Conservation (phyloP, 2,888 invertebrate genomes). For the Xestia xanthographa region DNA sequence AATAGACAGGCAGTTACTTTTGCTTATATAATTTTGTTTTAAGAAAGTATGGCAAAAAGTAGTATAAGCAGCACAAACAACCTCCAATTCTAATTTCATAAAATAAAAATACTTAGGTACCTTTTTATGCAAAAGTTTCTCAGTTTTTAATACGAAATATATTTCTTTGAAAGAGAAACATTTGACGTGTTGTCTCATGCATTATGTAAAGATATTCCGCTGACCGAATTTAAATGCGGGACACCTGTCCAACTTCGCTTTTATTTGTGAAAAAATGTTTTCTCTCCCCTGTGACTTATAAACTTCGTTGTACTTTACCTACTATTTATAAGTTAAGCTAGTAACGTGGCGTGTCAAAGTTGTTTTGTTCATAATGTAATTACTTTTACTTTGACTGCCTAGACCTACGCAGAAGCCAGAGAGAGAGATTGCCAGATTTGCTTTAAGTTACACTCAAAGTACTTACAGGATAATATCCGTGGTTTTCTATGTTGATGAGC, state of each 20-base stretch:
- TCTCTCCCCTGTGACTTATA: not conserved
- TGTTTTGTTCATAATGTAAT: not conserved
- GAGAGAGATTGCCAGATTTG: too few relatives aligned
- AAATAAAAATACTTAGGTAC: constrained; percentile 5
- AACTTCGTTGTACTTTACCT: not conserved
- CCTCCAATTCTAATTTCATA: not conserved
- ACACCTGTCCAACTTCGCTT: constrained; percentile 45
- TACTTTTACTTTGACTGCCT: not conserved
- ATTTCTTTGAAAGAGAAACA: constrained; percentile 27
- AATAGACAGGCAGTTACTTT: not conserved
- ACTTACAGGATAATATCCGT: too few relatives aligned
- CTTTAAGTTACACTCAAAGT: too few relatives aligned
- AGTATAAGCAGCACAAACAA: not conserved
- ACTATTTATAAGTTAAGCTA: not conserved
- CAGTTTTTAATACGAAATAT: not conserved
- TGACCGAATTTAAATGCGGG: constrained; percentile 57
- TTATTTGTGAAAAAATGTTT: constrained; percentile 28
- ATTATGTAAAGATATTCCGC: constrained; percentile 57
- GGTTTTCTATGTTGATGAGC: too few relatives aligned
- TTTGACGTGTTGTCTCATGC: constrained; percentile 46
- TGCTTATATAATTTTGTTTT: not conserved
- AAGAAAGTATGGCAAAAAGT: too few relatives aligned
- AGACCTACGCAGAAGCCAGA: too few relatives aligned
- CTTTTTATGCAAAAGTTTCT: too few relatives aligned
- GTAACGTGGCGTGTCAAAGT: not conserved